phyloP scores from a whole-genome alignment of 2,797 vertebrate genomes.

The Sebastes dallii region DNA sequence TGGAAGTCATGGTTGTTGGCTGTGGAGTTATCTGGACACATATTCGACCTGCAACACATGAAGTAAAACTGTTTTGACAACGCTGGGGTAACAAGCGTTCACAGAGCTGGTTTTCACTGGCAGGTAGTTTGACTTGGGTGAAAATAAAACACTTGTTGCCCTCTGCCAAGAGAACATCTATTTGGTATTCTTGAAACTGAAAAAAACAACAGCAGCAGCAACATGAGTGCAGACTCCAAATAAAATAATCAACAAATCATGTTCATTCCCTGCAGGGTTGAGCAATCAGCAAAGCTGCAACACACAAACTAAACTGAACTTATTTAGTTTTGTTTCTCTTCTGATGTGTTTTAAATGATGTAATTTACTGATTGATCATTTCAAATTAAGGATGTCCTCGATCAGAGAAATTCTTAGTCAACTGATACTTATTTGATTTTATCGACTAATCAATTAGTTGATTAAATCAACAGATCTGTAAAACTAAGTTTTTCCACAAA shows the following conservation, averaged over 20 bases:
- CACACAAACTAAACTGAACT: not conserved
- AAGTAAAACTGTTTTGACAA: not conserved
- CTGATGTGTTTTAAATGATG: not conserved
- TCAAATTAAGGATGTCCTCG: too few relatives aligned
- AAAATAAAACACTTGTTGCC: not conserved
- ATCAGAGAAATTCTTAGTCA: too few relatives aligned
- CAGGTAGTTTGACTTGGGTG: not conserved
- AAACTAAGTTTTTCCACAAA: too few relatives aligned
- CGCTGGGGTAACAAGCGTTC: not conserved
- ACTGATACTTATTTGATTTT: too few relatives aligned
- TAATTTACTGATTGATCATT: not conserved
- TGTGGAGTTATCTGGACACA: constrained; percentile 87
- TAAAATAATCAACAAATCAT: not conserved
- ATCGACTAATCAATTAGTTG: too few relatives aligned
- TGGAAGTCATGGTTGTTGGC: constrained; percentile 93
- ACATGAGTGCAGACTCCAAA: not conserved
- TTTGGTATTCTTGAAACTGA: not conserved
- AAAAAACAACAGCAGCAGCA: not conserved
- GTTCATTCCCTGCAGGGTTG: not conserved
- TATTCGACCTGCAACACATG: constrained; percentile 86
- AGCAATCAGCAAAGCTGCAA: not conserved
- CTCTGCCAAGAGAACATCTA: not conserved
- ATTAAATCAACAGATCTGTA: too few relatives aligned
- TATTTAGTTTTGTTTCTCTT: not conserved
- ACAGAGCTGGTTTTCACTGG: not conserved